Percentiles rank a stretch among this genome's conserved stretches.
phyloP scores from a whole-genome alignment of 2,113 vertebrate genomes.

The Anthoscopus minutus region DNA sequence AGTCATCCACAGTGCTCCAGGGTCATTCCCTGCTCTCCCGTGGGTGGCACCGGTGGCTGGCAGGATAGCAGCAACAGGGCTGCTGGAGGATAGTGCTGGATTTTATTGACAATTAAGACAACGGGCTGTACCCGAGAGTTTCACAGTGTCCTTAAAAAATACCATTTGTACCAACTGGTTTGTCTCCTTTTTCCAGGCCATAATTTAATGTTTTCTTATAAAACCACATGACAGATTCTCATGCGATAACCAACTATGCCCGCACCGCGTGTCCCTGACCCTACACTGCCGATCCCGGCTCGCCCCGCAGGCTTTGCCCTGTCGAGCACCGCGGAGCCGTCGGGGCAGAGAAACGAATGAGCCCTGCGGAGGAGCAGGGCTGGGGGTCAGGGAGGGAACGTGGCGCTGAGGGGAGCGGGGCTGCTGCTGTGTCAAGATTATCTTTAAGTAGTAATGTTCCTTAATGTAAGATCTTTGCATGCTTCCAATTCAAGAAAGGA shows the following conservation, averaged over 20 bases:
- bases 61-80: not conserved
- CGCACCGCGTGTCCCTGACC: fast-evolving
- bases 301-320: not conserved
- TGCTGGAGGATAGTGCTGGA: fast-evolving
- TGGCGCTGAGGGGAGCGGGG: too few relatives aligned
- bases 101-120: not conserved
- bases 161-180: too few relatives aligned
- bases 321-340: too few relatives aligned
- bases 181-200: not conserved
- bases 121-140: not conserved
- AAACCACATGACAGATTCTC: not conserved
- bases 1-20: not conserved
- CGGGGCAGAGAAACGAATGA: fast-evolving
- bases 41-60: not conserved
- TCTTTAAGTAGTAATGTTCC: not conserved
- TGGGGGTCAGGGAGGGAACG: too few relatives aligned
- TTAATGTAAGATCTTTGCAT: not conserved
- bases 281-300: not conserved
- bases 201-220: not conserved
- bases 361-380: too few relatives aligned
- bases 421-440: not conserved
- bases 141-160: not conserved
- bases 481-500: not conserved
- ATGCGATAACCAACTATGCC: fast-evolving
- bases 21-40: not conserved